Base-by-base conservation (phyloP, 1,140 invertebrate genomes). In the Sycophaga agraensis region DNA sequence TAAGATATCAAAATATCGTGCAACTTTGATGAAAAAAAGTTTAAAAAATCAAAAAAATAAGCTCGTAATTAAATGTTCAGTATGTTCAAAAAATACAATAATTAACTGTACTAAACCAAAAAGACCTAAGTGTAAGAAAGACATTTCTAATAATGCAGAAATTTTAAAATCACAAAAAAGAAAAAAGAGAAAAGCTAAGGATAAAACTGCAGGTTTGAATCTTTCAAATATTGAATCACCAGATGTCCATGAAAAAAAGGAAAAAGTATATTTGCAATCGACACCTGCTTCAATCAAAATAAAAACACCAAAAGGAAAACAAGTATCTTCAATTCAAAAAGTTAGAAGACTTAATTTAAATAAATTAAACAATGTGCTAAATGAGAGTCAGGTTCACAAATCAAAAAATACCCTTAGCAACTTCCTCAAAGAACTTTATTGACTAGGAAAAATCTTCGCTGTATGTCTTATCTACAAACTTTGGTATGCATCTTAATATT, bases 161-260 rank as follows among this genome's bases (percentile, higher is more conserved):
- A 14, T 39, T 24, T 14, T 31, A 46, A 28, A 28, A 1, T 40
- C 31, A 48, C 65, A 58, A 16, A 71, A 56, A 14, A 79, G 74
- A 49, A 78, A 74, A 60, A 79, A 70, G 35, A 76, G 66, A 37
- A 68, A 56, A 42, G 22, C 24, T 2, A 78, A 66, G 46, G 74
- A 80, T 31, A 79, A 72, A 66, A 74, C 71, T 35, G 73, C 72
- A 49, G 74, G 75, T 51, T 72, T 78, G 45, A 76, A 74, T 59
- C 63, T 78, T 62, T 65, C 70, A 6, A 46, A 2, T 31, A 21
- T 43, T 7, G 31, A 24, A 51, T 51, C 48, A 56, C 26, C 59
- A 11, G 34, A 58, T 26, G 16, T 60, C 37, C 55, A 39, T 26
- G 21, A 39, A n/a, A 31, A 54, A 5, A 48, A 40, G 21, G 16